Evolutionary conservation across 2,113 vertebrate genomes (phyloP).

Genomic region (Ailurus styani): DNA sequence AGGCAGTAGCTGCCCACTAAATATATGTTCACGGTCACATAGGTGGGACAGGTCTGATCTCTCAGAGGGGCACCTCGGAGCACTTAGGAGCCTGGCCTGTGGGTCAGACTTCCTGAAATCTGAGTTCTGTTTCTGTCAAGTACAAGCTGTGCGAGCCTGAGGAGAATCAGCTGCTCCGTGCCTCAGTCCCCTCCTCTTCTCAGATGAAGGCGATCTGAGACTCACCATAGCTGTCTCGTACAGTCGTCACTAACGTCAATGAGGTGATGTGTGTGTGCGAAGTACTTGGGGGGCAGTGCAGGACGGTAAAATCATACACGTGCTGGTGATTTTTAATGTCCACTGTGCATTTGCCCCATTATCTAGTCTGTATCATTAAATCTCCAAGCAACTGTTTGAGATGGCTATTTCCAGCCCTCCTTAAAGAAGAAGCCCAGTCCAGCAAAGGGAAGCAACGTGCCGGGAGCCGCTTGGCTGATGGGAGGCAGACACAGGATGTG

Average conservation of each 20-base stretch:
- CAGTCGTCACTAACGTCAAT: neutral
- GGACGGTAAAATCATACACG: too few relatives aligned
- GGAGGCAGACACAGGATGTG: neutral
- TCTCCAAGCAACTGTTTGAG: neutral
- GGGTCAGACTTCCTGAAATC: neutral
- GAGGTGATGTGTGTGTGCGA: neutral
- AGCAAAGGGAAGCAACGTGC: neutral
- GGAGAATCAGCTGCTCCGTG: neutral
- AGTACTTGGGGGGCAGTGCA: neutral
- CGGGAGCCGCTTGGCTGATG: neutral
- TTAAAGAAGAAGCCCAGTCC: neutral
- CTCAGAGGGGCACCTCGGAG: neutral
- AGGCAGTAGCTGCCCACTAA: neutral
- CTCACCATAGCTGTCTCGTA: neutral
- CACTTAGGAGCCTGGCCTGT: neutral
- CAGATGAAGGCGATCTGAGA: neutral
- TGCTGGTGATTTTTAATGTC: neutral
- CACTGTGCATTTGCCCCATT: neutral
- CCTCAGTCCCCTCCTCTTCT: neutral
- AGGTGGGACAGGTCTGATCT: neutral
- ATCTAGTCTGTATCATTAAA: neutral
- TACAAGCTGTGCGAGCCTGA: neutral
- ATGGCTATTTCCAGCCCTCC: neutral
- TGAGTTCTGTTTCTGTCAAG: neutral
- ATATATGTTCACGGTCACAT: fast-evolving